Conservation (phyloP, 2,113 vertebrate genomes). For the Hucho hucho region DNA sequence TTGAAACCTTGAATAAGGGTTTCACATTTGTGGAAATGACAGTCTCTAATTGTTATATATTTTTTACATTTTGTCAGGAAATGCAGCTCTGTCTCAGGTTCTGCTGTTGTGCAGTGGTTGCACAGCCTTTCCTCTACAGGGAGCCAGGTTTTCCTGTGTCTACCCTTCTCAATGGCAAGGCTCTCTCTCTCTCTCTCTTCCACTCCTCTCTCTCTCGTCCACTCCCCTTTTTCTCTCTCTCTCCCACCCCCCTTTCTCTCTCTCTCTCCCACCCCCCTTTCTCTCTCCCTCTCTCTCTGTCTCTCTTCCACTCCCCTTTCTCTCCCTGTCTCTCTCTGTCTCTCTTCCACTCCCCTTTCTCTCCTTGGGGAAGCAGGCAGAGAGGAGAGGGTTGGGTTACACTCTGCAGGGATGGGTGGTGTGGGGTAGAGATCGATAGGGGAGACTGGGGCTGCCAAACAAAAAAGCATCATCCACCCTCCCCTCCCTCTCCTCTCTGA, state of each 20-base stretch:
- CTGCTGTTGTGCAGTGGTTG: too few relatives aligned
- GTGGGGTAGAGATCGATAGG: not conserved
- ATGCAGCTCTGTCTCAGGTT: too few relatives aligned
- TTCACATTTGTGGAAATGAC: too few relatives aligned
- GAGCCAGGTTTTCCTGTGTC: too few relatives aligned
- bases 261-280: not conserved
- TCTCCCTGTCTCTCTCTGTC: not conserved
- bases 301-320: constrained; percentile 8
- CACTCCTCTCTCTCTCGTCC: not conserved
- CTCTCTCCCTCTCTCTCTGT: constrained; percentile 10
- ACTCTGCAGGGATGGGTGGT: constrained; percentile 50
- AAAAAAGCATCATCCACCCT: constrained; percentile 9
- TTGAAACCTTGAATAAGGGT: too few relatives aligned
- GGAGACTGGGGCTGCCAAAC: constrained; percentile 4
- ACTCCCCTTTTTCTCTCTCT: too few relatives aligned
- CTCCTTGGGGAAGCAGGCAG: not conserved
- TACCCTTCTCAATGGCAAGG: too few relatives aligned
- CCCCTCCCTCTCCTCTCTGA: not conserved
- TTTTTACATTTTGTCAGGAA: too few relatives aligned
- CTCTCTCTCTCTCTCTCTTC: not conserved
- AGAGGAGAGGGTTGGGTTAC: constrained; percentile 73
- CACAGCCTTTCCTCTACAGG: too few relatives aligned
- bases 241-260: too few relatives aligned
- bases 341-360: not conserved
- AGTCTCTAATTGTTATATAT: too few relatives aligned